Conservation (phyloP, 2,888 invertebrate genomes). For the Euplagia quadripunctaria region DNA sequence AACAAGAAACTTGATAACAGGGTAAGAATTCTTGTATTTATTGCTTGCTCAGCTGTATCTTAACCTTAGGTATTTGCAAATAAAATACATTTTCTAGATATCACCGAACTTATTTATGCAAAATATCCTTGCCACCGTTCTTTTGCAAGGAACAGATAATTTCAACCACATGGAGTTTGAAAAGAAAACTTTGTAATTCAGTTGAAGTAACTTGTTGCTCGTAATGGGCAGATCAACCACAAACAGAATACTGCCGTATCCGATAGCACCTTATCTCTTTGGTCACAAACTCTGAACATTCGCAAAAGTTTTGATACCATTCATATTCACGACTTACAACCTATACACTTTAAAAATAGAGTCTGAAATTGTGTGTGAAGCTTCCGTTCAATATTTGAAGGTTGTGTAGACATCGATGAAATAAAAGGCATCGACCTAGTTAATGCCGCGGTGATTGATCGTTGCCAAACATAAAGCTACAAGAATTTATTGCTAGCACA, state of each 20-base stretch:
- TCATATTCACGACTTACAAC: conserved; percentile 1
- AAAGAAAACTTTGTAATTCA: conserved; percentile 26
- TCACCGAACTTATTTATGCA: background rate
- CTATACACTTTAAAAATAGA: conserved; percentile 9
- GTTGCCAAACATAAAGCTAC: conserved; percentile 38
- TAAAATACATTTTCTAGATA: background rate
- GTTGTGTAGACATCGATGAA: conserved; percentile 34
- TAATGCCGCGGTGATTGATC: conserved; percentile 48
- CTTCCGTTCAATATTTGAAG: conserved; percentile 23
- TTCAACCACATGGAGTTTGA: background rate
- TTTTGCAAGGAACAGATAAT: background rate
- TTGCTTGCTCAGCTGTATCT: background rate
- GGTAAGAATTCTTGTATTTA: background rate
- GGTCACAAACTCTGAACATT: conserved; percentile 26
- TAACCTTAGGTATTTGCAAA: background rate
- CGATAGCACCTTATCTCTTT: conserved; percentile 36
- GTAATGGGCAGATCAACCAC: conserved; percentile 25
- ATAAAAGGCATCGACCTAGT: conserved; percentile 41
- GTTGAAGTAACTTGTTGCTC: conserved; percentile 45
- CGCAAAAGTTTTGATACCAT: conserved; percentile 26
- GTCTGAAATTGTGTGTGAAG: conserved; percentile 14
- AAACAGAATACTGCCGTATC: conserved; percentile 20
- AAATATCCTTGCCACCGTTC: background rate
- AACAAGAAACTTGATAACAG: conserved; percentile 1
- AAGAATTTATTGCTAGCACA: conserved; percentile 42